Percentiles rank a stretch among this genome's conserved stretches.
Conservation (phyloP, 2,113 vertebrate species). For the Saguinus midas region DNA sequence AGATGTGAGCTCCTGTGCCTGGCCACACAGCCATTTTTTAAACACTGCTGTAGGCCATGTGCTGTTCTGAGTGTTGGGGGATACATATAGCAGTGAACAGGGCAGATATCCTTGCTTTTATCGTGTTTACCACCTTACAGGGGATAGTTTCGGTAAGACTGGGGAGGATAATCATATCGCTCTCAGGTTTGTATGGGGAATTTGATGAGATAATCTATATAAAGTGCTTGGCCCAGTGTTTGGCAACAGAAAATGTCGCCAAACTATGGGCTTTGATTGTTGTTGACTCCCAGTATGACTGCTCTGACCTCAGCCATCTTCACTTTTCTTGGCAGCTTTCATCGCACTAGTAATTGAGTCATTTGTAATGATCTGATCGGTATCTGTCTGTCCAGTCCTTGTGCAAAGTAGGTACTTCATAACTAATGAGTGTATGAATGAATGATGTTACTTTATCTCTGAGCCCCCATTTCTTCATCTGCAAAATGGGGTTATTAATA, state of each 20-base stretch:
- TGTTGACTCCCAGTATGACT: background rate
- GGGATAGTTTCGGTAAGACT: background rate
- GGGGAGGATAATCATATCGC: background rate
- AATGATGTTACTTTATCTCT: conserved; percentile 17
- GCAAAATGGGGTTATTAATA: conserved; percentile 59
- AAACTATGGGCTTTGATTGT: background rate
- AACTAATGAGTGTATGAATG: conserved; percentile 31
- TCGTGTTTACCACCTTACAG: background rate
- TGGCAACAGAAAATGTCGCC: background rate
- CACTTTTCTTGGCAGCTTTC: conserved; percentile 26
- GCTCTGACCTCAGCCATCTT: background rate
- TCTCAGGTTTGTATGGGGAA: background rate
- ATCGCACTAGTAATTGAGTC: background rate
- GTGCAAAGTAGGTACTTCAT: background rate
- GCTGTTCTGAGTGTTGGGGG: background rate
- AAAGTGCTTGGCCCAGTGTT: background rate
- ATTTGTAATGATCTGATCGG: background rate
- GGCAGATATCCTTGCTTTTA: background rate
- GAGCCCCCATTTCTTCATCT: conserved; percentile 59
- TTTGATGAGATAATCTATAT: background rate
- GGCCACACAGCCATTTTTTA: background rate
- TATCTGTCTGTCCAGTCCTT: conserved; percentile 10
- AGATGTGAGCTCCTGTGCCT: too few relatives aligned
- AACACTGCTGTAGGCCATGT: background rate
- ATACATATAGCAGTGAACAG: background rate